Evolutionary conservation across 2,888 invertebrate genomes (phyloP), one percentile per base, ranked within the genome.

Genomic region (Steinernema hermaphroditum): DNA sequence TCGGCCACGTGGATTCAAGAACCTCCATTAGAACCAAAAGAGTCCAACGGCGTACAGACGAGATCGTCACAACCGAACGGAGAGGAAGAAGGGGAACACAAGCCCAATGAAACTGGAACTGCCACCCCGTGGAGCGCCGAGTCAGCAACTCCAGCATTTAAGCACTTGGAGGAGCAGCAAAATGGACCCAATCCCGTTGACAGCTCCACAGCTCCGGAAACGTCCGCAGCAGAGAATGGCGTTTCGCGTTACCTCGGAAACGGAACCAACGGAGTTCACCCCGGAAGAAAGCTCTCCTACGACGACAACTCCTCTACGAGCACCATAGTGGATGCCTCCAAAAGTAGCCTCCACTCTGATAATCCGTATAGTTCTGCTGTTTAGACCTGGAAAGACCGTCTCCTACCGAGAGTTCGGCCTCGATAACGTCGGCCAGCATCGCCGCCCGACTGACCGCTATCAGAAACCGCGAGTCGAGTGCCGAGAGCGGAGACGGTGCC

Each of bases 271-370:
- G 54, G 54, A 9, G 19, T 6, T 49, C 27, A 9, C 27, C 6
- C 22, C 27, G 27, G 27, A 8, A 2, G 27, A 16, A 54, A 22
- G 16, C 27, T 54, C 27, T 54, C 54, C 24, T 27, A 16, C 22
- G 54, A 54, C 24, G 54, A 54, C 54, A 54, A 54, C 27, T 54
- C 54, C 12, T 54, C 54, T 2, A 54, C 24, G 9, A 54, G 54
- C 54, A 54, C 54, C 9, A 54, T 54, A 14, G 27, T 54, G 6
- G 54, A 54, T 6, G 49, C 49, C 43, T 41, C 43, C 9, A 41
- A 16, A 19, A 49, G n/a, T n/a, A n/a, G n/a, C n/a, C n/a, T n/a
- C 37, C 37, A 37, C 37, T 37, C 37, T 12, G 37, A n/a, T n/a
- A n/a, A n/a, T 37, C 37, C 37, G 6, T 12, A 12, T 4, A 37